Evolutionary conservation across 2,113 vertebrate species (phyloP).

Genomic region (Dendrocopos noguchii): DNA sequence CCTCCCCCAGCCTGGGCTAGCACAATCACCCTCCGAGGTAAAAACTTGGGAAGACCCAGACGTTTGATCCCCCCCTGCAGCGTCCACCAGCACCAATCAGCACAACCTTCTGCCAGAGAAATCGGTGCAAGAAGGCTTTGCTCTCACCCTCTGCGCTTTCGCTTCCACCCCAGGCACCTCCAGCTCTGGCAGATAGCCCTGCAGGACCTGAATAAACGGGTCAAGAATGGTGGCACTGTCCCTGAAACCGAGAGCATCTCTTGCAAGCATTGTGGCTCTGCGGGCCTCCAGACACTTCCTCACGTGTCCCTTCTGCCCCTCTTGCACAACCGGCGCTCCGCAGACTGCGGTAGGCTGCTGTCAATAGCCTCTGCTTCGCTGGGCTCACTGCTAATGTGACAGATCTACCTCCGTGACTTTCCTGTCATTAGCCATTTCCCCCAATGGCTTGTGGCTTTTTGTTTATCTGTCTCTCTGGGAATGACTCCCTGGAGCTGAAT

Average conservation of each 20-base stretch:
- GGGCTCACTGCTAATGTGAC: neutral
- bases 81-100: neutral
- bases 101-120: neutral
- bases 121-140: fast-evolving
- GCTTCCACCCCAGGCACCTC: neutral
- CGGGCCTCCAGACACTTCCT: neutral
- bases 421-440: neutral
- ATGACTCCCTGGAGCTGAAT: neutral
- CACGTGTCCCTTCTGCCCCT: fast-evolving
- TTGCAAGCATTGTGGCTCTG: neutral
- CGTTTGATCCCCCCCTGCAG: neutral
- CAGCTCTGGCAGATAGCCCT: neutral
- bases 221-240: neutral
- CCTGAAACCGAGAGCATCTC: neutral
- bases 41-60: neutral
- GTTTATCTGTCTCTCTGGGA: neutral
- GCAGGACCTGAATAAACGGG: neutral
- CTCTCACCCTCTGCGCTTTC: neutral
- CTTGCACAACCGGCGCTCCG: neutral
- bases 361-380: neutral
- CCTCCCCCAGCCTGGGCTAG: neutral
- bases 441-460: neutral
- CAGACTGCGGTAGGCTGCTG: neutral
- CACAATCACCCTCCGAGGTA: neutral
- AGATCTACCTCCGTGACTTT: neutral